Evolutionary conservation across 2,113 vertebrate species (phyloP), one percentile per base, ranked within the genome.

Genomic region (Epinephelus lanceolatus): DNA sequence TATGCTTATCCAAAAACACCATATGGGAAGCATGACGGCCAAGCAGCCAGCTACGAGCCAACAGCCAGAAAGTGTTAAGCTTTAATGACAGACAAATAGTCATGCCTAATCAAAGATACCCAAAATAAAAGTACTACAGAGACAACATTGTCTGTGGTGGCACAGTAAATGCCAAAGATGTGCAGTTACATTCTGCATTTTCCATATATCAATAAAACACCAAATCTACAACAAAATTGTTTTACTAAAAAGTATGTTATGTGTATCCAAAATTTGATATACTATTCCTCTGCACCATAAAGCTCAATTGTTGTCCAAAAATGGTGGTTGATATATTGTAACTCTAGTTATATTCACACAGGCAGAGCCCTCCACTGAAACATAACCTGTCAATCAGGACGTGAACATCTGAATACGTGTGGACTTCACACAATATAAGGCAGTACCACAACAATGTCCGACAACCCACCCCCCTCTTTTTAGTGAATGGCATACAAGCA

Each of bases 21-120:
- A 77, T 77, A 68, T 77, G 75, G 13, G n/a, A 19, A 55, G 49
- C 25, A 33, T 56, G 61, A 27, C 74, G 45, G 51, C 33, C 73
- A 53, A 53, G 60, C 49, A 55, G n/a, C 5, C 27, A 40, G 23
- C 21, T 7, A 23, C 27, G 59, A 59, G 71, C 25, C 25, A 37
- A 14, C 56, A 49, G 27, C 23, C 27, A 52, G 45, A 52, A 33
- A 74, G 56, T 73, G 27, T 33, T 18, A 18, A 4, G 10, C 40
- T 63, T 6, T 12, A 25, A 65, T 33, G 30, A 42, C 5, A 40
- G 57, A 15, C 56, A 18, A 10, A 42, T 7, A 10, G 59, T 23
- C 47, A 4, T 37, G 59, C 52, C 25, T 62, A 37, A 40, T 40
- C 3, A 2, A 75, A 53, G 47, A 55, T 55, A 21, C 62, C 18